These are phyloP conservation scores for Cirrhinus molitorella DNA, from an alignment of 2,797 vertebrate species.

Conservation along the genomic window DNA sequence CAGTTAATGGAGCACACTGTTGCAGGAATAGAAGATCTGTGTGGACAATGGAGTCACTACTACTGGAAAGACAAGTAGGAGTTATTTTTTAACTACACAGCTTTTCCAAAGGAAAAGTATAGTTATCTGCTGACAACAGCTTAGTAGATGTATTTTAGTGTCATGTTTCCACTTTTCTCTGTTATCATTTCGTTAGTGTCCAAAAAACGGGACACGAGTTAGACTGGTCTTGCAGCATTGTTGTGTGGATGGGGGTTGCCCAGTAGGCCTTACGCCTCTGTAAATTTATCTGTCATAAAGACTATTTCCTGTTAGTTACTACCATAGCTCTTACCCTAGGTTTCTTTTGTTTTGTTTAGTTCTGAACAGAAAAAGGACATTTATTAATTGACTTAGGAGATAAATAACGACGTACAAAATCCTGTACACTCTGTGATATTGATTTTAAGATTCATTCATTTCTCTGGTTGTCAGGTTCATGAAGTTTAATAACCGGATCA, in stretches of 20 bases:
- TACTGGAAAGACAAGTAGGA: constrained; percentile 99
- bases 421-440: neutral
- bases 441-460: neutral
- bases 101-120: neutral
- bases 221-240: constrained; percentile 7
- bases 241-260: neutral
- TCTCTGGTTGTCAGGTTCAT: constrained; percentile 83
- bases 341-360: neutral
- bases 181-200: neutral
- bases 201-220: neutral
- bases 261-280: neutral
- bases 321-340: neutral
- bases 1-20: constrained; percentile 96
- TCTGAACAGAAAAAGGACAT: neutral
- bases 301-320: neutral
- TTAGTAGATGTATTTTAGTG: neutral
- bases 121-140: neutral
- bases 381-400: neutral
- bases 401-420: neutral
- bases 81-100: neutral
- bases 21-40: constrained; percentile 94
- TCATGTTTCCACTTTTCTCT: neutral
- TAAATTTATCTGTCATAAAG: neutral
- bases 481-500: constrained; percentile 90
- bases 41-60: constrained; percentile 97